Evolutionary conservation across 2,797 vertebrate genomes (phyloP).

Genomic region (Acanthurus tractus): DNA sequence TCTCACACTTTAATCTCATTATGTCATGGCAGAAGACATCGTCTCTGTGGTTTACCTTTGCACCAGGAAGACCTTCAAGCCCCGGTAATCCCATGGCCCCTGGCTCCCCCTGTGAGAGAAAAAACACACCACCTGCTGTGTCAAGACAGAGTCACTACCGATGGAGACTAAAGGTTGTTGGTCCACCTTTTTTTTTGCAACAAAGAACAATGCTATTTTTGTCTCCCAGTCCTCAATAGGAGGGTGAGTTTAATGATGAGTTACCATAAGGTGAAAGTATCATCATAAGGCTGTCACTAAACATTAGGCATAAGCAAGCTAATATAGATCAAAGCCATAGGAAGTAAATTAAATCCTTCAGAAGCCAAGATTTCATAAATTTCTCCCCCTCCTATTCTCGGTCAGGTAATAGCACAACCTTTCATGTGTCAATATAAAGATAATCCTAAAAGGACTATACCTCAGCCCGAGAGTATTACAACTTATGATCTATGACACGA

Average conservation of each 20-base stretch:
- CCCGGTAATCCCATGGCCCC: constrained; percentile 97
- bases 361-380: constrained; percentile 31
- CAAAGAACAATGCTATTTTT: constrained; percentile 26
- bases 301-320: constrained; percentile 27
- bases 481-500: constrained; percentile 53
- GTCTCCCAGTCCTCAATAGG: constrained; percentile 13
- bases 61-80: constrained; percentile 94
- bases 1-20: constrained; percentile 41
- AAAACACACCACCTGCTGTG: constrained; percentile 59
- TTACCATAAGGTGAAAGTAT: constrained; percentile 29
- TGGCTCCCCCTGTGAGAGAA: constrained; percentile 90
- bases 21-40: constrained; percentile 30
- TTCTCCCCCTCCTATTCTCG: constrained; percentile 15
- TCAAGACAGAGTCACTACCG: constrained; percentile 39
- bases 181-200: constrained; percentile 6
- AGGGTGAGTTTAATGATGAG: constrained; percentile 29
- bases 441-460: constrained; percentile 52
- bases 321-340: constrained; percentile 51
- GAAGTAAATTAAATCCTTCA: constrained; percentile 47
- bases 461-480: constrained; percentile 43
- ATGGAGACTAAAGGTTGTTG: constrained; percentile 13
- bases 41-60: constrained; percentile 89
- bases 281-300: constrained; percentile 45
- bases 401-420: constrained; percentile 41
- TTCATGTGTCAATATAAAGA: constrained; percentile 48